Percentiles rank a stretch among this genome's conserved stretches.
Evolutionary conservation across 2,113 vertebrate species (phyloP).

Genomic region (Callaeas wilsoni): DNA sequence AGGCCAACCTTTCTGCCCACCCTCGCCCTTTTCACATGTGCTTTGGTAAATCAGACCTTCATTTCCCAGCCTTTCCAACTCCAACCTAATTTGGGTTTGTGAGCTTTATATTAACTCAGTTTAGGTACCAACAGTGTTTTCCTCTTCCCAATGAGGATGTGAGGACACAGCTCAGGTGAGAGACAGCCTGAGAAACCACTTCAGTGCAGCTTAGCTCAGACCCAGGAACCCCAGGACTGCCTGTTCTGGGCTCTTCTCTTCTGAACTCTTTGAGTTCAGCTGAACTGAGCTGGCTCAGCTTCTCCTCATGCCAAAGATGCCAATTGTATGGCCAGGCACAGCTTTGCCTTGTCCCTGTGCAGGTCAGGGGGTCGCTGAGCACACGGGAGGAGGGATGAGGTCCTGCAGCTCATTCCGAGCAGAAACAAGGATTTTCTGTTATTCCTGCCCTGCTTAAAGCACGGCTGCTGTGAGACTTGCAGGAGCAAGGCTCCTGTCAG

Average conservation of each 20-base stretch:
- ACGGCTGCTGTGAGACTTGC: neutral
- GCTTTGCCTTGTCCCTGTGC: neutral
- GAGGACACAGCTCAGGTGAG: neutral
- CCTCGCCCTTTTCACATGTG: neutral
- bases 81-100: neutral
- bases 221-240: neutral
- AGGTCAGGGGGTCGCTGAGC: neutral
- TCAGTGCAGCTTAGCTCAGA: neutral
- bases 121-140: neutral
- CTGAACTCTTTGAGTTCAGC: neutral
- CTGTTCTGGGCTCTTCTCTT: neutral
- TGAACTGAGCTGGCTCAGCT: neutral
- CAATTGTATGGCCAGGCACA: neutral
- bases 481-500: neutral
- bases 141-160: neutral
- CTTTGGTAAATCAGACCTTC: neutral
- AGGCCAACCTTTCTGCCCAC: neutral
- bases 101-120: neutral
- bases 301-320: neutral
- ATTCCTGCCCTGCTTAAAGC: neutral
- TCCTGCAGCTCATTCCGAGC: neutral
- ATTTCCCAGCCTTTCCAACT: neutral
- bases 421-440: neutral
- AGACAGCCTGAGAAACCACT: neutral
- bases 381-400: neutral